phyloP scores from a whole-genome alignment of 2,113 vertebrate genomes.

The Rhagologus leucostigma region DNA sequence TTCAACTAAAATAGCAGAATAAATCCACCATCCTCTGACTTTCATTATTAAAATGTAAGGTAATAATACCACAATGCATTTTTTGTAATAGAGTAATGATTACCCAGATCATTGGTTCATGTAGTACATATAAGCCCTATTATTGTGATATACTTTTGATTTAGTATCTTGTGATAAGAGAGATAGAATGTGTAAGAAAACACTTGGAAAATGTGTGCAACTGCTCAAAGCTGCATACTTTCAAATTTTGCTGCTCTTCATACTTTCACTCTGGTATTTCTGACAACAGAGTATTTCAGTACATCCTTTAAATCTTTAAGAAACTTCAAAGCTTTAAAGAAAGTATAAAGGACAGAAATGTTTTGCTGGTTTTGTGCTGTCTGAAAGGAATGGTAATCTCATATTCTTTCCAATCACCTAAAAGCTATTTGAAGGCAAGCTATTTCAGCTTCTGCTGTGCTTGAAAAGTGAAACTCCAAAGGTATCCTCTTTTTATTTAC shows the following conservation, averaged over 20 bases:
- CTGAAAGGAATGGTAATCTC: background rate
- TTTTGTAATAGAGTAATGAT: background rate
- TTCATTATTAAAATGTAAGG: background rate
- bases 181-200: background rate
- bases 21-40: background rate
- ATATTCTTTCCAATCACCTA: background rate
- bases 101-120: background rate
- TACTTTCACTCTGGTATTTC: background rate
- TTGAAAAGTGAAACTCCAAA: background rate
- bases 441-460: background rate
- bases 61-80: background rate
- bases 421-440: background rate
- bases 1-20: background rate
- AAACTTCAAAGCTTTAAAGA: background rate
- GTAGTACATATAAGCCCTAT: background rate
- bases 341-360: background rate
- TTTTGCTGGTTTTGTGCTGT: background rate
- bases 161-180: background rate
- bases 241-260: background rate
- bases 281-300: background rate
- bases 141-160: background rate
- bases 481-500: background rate
- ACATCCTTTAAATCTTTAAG: background rate
- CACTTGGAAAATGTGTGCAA: background rate
- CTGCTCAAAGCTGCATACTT: background rate